These are phyloP conservation scores for Gallinago nigripennis DNA, from an alignment of 2,797 vertebrate genomes.

Conservation along the genomic window DNA sequence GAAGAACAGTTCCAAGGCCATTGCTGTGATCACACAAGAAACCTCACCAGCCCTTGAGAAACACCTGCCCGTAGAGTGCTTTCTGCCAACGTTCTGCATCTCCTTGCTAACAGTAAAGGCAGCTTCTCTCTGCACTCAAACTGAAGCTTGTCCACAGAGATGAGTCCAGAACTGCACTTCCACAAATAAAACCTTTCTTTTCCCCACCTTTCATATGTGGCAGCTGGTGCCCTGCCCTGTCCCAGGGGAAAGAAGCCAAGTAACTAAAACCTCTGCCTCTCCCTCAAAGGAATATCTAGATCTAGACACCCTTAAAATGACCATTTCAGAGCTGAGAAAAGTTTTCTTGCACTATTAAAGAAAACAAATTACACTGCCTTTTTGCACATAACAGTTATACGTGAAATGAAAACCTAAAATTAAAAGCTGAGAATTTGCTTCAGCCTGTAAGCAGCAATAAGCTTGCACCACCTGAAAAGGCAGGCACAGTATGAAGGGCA, in stretches of 20 bases:
- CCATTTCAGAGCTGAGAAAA: not conserved
- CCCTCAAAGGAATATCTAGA: not conserved
- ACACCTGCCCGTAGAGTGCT: not conserved
- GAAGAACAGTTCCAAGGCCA: not conserved
- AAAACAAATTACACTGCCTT: not conserved
- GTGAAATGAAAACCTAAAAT: not conserved
- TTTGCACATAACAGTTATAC: not conserved
- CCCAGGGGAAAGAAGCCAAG: not conserved
- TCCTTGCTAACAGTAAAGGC: not conserved
- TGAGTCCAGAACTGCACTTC: not conserved
- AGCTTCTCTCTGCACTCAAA: not conserved
- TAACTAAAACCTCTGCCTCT: not conserved
- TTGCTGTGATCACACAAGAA: not conserved
- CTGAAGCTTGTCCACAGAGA: not conserved
- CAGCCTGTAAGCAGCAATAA: not conserved
- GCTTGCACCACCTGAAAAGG: not conserved
- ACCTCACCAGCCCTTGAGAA: not conserved
- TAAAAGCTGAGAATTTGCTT: not conserved
- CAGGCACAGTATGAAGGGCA: not conserved
- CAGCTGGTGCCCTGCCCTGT: not conserved
- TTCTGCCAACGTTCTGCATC: not conserved
- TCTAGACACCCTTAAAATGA: not conserved
- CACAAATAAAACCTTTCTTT: not conserved
- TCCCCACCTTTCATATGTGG: not conserved
- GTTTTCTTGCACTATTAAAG: not conserved